Evolutionary conservation across 2,797 vertebrate species (phyloP).

Genomic region (Kryptopterus vitreolus): DNA sequence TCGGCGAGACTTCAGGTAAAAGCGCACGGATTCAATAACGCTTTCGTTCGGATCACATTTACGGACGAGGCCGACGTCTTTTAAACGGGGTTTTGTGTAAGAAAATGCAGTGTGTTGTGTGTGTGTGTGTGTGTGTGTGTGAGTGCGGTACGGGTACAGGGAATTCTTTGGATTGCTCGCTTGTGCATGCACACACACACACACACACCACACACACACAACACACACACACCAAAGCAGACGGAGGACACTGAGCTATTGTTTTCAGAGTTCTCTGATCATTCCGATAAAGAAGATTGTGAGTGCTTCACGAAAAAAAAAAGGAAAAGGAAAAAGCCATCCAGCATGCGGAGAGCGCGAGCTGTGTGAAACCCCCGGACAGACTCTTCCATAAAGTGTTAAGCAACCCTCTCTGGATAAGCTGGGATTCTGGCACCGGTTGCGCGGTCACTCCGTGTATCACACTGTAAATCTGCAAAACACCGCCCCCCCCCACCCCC

Average conservation of each 20-base stretch:
- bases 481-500: slow-evolving; percentile 25
- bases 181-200: neutral
- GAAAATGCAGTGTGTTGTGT: slow-evolving; percentile 12
- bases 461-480: slow-evolving; percentile 39
- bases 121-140: slow-evolving; percentile 32
- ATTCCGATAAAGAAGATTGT: slow-evolving; percentile 29
- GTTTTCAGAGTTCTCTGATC: slow-evolving; percentile 48
- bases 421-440: slow-evolving; percentile 15
- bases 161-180: slow-evolving; percentile 8
- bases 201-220: slow-evolving; percentile 16
- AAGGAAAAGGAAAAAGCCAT: too few relatives aligned
- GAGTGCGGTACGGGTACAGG: slow-evolving; percentile 20
- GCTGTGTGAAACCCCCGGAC: slow-evolving; percentile 24
- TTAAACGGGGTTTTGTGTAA: neutral
- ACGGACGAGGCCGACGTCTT: neutral
- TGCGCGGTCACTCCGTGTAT: slow-evolving; percentile 31
- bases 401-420: slow-evolving; percentile 39
- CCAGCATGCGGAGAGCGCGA: slow-evolving; percentile 25
- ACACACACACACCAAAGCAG: slow-evolving; percentile 34
- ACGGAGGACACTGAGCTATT: slow-evolving; percentile 47
- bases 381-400: slow-evolving; percentile 24
- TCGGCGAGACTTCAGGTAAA: neutral
- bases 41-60: slow-evolving; percentile 20
- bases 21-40: neutral
- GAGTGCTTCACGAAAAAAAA: slow-evolving; percentile 35